Base-by-base conservation (phyloP, 2,888 invertebrate species). In the Spodoptera littoralis region DNA sequence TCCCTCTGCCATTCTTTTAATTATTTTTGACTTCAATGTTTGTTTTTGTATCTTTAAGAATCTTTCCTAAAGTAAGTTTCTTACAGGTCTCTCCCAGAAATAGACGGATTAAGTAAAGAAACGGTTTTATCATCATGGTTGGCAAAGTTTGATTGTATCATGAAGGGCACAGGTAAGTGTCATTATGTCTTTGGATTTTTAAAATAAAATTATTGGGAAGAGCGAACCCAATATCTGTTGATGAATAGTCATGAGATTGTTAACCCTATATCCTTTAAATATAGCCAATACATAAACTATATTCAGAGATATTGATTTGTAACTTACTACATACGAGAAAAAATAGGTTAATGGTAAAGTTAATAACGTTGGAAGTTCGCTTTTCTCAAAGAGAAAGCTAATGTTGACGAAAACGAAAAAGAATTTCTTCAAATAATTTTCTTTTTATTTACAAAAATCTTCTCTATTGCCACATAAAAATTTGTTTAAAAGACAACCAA, bases 121-220 rank as follows among this genome's bases (percentile, higher is more conserved):
- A 99, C 99, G 49, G 99, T 99, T 47, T 95, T 99, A 77, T 99
- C 99, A 73, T 99, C 99, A 49, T 99, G 99, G 99, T 97, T 99
- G 96, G 98, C 99, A 61, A 99, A 99, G 93, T 99, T 99, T 92
- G 99, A 99, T 95, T 98, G 99, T 92, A 99, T 99, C 88, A 97
- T 99, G 91, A 98, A 98, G 94, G 98, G 98, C 93, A 96, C 95
- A 55, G 95, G 95, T 95, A 85, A 92, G 93, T 88, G 60, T 43
- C 43, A 11, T 48, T 27, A 58, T 47, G 50, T 61, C 51, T 60
- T 62, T 30, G 50, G 46, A 51, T 8, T 11, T 53, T 18, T 62
- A 56, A 50, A 59, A 52, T 68, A 58, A 11, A 52, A 61, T 62
- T 27, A 43, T 54, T 68, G 78, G 70, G 78, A 73, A 80, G 48